Percentiles rank a stretch among this genome's conserved stretches.
phyloP scores from a whole-genome alignment of 2,888 invertebrate species.

The Pyrrhia umbra region DNA sequence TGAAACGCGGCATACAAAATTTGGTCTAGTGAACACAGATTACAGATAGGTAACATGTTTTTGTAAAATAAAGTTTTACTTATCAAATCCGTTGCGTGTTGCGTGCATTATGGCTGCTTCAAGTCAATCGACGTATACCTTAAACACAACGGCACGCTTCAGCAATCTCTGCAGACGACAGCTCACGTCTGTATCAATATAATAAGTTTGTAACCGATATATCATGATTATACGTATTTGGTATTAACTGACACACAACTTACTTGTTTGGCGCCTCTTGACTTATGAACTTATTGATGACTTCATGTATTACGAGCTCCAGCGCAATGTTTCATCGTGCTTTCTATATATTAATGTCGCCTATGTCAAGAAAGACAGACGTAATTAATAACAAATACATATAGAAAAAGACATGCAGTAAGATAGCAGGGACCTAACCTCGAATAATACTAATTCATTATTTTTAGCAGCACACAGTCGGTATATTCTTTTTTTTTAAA shows the following conservation, averaged over 20 bases:
- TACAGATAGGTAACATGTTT: too few relatives aligned
- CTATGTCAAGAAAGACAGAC: too few relatives aligned
- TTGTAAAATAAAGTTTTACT: not conserved
- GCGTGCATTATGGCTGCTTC: too few relatives aligned
- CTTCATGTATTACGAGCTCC: conserved; percentile 3
- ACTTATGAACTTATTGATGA: conserved; percentile 30
- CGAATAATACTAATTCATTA: too few relatives aligned
- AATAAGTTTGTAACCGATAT: conserved; percentile 7
- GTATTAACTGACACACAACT: conserved; percentile 20
- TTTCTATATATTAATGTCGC: not conserved
- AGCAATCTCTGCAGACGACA: conserved; percentile 18
- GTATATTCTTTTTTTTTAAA: too few relatives aligned
- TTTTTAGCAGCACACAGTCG: too few relatives aligned
- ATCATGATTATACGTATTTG: conserved; percentile 28
- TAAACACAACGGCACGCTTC: conserved; percentile 5
- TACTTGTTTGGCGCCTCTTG: conserved; percentile 21
- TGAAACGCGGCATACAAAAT: too few relatives aligned
- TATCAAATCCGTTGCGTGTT: not conserved
- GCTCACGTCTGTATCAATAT: conserved; percentile 24
- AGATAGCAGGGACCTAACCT: too few relatives aligned
- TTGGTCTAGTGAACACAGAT: too few relatives aligned
- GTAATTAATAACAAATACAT: too few relatives aligned
- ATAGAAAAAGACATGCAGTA: too few relatives aligned
- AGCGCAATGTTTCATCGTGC: not conserved
- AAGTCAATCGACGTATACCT: not conserved